A percentile compares a stretch with the other conserved stretches of the same genome.
phyloP scores from a whole-genome alignment of 2,113 vertebrate species.

The Theropithecus gelada region DNA sequence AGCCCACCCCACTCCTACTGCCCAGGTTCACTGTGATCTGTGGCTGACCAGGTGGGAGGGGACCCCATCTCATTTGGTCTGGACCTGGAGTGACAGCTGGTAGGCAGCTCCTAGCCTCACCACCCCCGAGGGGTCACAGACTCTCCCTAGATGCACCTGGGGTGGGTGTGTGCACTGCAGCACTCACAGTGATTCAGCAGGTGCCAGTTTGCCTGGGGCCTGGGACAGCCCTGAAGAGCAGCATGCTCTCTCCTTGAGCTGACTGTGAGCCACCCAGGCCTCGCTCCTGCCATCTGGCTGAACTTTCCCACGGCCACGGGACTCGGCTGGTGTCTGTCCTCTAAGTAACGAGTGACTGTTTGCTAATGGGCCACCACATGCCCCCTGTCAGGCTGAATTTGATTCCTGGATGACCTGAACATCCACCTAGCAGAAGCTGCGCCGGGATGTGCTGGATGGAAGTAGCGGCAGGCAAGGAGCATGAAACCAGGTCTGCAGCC shows the following conservation, averaged over 20 bases:
- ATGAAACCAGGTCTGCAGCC: neutral
- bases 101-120: neutral
- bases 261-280: neutral
- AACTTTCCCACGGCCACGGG: neutral
- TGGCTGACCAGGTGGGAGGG: accelerated
- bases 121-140: neutral
- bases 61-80: neutral
- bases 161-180: neutral
- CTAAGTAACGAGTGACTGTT: too few relatives aligned
- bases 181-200: neutral
- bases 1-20: neutral
- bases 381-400: neutral
- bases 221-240: neutral
- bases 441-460: accelerated
- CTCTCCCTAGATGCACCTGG: too few relatives aligned
- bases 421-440: neutral
- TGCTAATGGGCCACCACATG: neutral
- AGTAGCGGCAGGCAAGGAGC: neutral
- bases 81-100: too few relatives aligned
- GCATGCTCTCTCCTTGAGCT: neutral
- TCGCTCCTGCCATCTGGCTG: neutral
- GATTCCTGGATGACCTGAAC: neutral
- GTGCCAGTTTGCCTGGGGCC: neutral
- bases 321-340: accelerated
- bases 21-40: neutral